Conservation (phyloP, 1,140 invertebrate species). For the Drosophila pandora region DNA sequence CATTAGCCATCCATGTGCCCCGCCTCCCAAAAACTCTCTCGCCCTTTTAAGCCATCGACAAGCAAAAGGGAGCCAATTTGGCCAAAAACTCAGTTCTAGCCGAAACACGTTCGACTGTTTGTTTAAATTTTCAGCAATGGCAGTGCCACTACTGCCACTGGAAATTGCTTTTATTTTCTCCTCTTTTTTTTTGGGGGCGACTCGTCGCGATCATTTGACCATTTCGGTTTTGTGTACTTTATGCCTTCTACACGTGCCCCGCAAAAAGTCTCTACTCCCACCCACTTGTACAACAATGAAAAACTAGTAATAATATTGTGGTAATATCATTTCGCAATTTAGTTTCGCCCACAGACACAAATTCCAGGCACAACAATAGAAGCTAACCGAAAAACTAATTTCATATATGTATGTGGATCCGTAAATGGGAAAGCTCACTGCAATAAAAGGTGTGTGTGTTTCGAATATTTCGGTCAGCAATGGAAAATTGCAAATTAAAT, state of each 20-base stretch:
- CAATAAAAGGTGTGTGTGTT: conserved; percentile 14
- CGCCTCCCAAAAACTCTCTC: neutral
- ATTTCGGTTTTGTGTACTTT: conserved; percentile 52
- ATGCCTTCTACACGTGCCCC: conserved; percentile 51
- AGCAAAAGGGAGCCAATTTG: conserved; percentile 10
- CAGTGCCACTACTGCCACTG: neutral
- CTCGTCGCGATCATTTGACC: conserved; percentile 47
- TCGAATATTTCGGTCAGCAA: conserved; percentile 38
- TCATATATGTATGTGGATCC: conserved; percentile 7
- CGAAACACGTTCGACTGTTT: conserved; percentile 29
- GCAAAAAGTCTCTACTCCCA: neutral
- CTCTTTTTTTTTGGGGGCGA: neutral
- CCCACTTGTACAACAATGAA: conserved; percentile 41
- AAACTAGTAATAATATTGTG: conserved; percentile 66
- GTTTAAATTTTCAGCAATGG: conserved; percentile 40
- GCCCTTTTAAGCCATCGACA: conserved; percentile 5
- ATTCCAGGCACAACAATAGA: conserved; percentile 37
- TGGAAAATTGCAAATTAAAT: conserved; percentile 62
- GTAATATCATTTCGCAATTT: conserved; percentile 73
- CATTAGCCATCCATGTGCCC: conserved; percentile 30
- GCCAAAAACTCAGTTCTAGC: neutral
- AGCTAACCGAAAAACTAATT: conserved; percentile 59
- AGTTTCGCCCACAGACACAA: conserved; percentile 43
- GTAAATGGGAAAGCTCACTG: neutral
- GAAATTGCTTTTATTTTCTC: neutral